Evolutionary conservation across 2,797 vertebrate species (phyloP), one percentile per base, ranked within the genome.

Genomic region (Acanthurus tractus): DNA sequence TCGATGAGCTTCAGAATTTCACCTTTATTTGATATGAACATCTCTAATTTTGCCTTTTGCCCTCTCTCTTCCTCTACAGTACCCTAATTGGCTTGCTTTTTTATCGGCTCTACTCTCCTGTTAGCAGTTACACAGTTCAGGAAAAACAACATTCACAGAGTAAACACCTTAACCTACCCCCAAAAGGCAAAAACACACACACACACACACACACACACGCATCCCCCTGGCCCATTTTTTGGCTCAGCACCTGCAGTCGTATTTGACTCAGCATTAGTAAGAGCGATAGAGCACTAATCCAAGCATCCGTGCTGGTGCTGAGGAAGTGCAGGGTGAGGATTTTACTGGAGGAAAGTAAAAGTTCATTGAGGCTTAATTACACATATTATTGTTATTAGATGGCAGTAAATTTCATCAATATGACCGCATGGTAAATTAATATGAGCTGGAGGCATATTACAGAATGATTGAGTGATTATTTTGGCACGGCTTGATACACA

Each of bases 251-350:
- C 86, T 88, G 82, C 79, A 83, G 76, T 49, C 56, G 71, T 88
- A 86, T 88, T 88, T 88, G 88, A 85, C 70, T 88, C 75, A 86
- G 84, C 79, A 78, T 84, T 85, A 84, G 61, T 78, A 69, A 70
- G 64, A 75, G 61, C 55, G 15, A 77, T 55, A 18, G 59, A 53
- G 69, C 70, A 55, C 73, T 49, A 78, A 86, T 68, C 85, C 70
- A 65, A 90, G 75, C 57, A 56, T 20, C 53, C 54, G 56, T 11
- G 40, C n/a, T n/a, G 71, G 64, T 72, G 78, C 79, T 49, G 45
- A 72, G 68, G 63, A 61, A 64, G 55, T 1, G 49, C 46, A 29
- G 10, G 25, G 18, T 64, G 70, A 66, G 52, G 61, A n/a, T 71
- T 84, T 78, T 80, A 83, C 66, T 59, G 44, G 50, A 76, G 56